Evolutionary conservation across 2,888 invertebrate genomes (phyloP), one percentile per base, ranked within the genome.

Genomic region (Anaspis maculata): DNA sequence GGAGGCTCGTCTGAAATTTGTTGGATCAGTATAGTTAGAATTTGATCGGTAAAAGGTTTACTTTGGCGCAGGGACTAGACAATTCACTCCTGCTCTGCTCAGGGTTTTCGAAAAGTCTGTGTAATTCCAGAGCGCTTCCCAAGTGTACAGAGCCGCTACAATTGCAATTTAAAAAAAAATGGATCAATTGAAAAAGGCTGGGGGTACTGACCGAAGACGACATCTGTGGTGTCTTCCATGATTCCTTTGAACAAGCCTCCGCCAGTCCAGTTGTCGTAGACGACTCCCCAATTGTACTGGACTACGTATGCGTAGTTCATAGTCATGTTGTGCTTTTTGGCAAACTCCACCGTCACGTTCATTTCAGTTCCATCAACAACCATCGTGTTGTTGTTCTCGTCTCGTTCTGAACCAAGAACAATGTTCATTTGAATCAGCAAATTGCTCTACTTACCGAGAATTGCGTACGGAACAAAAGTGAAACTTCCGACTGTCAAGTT

Each of bases 161-260:
- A 53, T 22, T 15, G 15, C 25, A 9, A n/a, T n/a, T n/a, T n/a
- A n/a, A n/a, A n/a, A n/a, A 12, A 28, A 16, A 16, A 19, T 22
- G 27, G 15, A 27, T 26, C n/a, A 15, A 23, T 15, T 25, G 15
- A 15, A 10, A 10, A 13, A 11, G 4, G 4, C 3, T 23, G 25
- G 6, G 14, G 31, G 22, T 1, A 21, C 57, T 43, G 61, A 76
- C 76, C 65, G 48, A 74, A 73, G 15, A 73, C 77, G 27, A 77
- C 49, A 52, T 83, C 82, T 2, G 75, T 77, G 23, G 68, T 67
- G 49, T 79, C 77, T 41, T 69, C 67, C 3, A 70, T 65, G 1
- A 82, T 64, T 54, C 74, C 74, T 3, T 80, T 81, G 21, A 82
- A 42, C 6, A 80, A 64, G 11, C 80, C 82, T 41, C 71, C 69